Evolutionary conservation across 2,888 invertebrate genomes (phyloP), one percentile per base, ranked within the genome.

Genomic region (Laothoe populi): DNA sequence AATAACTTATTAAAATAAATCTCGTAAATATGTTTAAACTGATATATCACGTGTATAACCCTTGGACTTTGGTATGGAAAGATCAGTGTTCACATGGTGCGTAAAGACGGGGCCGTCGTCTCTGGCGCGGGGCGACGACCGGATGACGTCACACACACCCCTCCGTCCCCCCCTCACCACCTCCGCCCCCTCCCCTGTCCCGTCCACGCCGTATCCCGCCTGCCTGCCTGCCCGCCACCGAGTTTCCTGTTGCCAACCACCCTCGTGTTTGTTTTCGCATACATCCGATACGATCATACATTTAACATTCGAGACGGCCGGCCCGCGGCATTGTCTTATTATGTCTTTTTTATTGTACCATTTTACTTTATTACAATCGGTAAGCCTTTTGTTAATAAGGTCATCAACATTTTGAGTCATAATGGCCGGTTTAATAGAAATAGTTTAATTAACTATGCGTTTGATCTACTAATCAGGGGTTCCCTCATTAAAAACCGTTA

Each of bases 191-290:
- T 53, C 10, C 38, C 11, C 5, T 21, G 40, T 5, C 40, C 24
- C 7, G 4, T 8, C 13, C 13, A n/a, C 24, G 1, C 31, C 31
- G 7, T 40, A 4, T 35, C 10, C 5, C 57, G 19, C 13, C 19
- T 38, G 21, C 31, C 19, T 13, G 5, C 42, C 24, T 1, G 24
- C 42, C 24, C 7, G 38, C 38, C 38, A 40, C 60, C 16, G 38
- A 16, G 60, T 53, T 53, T 61, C 60, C 49, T 61, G 60, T 61
- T 61, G 60, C 60, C 53, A 61, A 61, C 42, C 49, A 53, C 53
- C 60, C 40, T 58, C 16, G 8, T 49, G 21, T 49, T 26, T 53
- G 31, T 35, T 42, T 42, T 42, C 49, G 53, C 31, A 53, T 35
- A 53, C 53, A 31, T 53, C 53, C 31, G 53, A 53, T 35, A 35